Evolutionary conservation across 2,113 vertebrate genomes (phyloP).

Genomic region (Axis porcinus): DNA sequence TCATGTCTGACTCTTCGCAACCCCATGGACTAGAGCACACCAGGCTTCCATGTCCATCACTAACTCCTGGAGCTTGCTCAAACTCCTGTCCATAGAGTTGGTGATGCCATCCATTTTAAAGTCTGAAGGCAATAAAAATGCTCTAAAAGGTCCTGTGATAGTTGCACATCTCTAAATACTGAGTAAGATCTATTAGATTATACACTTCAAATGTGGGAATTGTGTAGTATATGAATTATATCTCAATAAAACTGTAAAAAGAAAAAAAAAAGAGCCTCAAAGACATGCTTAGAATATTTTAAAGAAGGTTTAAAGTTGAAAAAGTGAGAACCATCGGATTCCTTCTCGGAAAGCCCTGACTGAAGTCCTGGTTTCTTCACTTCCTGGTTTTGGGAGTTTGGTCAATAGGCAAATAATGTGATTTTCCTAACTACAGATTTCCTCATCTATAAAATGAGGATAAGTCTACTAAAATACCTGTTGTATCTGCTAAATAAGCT

Average conservation of each 20-base stretch:
- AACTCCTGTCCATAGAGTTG: background rate
- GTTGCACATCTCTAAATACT: background rate
- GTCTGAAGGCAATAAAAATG: background rate
- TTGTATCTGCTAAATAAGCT: background rate
- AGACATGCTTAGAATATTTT: background rate
- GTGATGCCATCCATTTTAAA: background rate
- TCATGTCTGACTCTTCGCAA: background rate
- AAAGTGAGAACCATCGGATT: background rate
- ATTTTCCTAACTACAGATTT: background rate
- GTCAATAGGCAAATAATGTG: background rate
- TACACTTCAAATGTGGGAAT: background rate
- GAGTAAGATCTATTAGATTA: background rate
- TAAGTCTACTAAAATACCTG: background rate
- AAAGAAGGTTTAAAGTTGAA: background rate
- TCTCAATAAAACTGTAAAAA: background rate
- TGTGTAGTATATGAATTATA: background rate
- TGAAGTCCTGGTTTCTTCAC: background rate
- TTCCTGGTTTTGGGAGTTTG: background rate
- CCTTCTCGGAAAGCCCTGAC: background rate
- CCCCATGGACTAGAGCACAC: background rate
- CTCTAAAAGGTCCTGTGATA: background rate
- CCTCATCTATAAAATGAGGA: background rate
- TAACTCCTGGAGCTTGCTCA: background rate
- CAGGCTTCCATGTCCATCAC: background rate
- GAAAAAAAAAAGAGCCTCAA: background rate